These are phyloP conservation scores for Porites cylindrica DNA, from an alignment of 92 coral and sea anemone species.

Conservation along the genomic window DNA sequence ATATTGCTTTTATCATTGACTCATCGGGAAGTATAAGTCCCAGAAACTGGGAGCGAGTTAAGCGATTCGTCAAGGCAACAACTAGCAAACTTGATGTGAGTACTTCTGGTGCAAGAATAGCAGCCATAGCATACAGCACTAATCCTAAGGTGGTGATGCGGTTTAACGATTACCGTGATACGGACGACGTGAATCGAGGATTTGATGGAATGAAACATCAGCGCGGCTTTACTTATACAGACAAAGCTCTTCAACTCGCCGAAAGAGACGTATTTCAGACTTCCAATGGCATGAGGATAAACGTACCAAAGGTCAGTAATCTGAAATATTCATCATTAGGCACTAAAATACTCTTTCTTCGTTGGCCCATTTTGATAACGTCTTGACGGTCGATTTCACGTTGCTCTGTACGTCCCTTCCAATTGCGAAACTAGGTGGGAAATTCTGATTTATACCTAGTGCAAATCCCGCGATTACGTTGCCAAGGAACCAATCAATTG, in stretches of 20 bases:
- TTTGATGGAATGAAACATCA: constrained; percentile 59
- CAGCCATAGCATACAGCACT: constrained; percentile 69
- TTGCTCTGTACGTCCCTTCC: no score
- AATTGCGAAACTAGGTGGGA: no score
- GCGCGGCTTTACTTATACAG: constrained; percentile 73
- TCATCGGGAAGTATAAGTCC: constrained; percentile 83
- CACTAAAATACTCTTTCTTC: no score
- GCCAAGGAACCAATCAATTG: no score
- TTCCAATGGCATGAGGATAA: constrained; percentile 53
- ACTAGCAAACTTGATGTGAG: constrained; percentile 64
- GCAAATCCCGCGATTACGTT: no score
- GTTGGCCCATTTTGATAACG: no score
- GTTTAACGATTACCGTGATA: constrained; percentile 45
- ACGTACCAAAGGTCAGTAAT: constrained; percentile 40
- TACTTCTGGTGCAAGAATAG: constrained; percentile 61
- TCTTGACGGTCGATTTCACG: no score
- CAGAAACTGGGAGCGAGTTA: constrained; percentile 57
- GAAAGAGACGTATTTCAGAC: constrained; percentile 54
- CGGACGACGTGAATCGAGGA: constrained; percentile 32
- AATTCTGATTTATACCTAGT: no score
- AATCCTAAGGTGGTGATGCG: constrained; percentile 55
- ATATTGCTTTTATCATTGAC: constrained; percentile 77
- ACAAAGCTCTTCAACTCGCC: constrained; percentile 70
- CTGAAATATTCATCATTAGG: no score
- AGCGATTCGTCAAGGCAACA: constrained; percentile 53